phyloP scores from a whole-genome alignment of 2,113 vertebrate species.

The Cephalopholis sonnerati region DNA sequence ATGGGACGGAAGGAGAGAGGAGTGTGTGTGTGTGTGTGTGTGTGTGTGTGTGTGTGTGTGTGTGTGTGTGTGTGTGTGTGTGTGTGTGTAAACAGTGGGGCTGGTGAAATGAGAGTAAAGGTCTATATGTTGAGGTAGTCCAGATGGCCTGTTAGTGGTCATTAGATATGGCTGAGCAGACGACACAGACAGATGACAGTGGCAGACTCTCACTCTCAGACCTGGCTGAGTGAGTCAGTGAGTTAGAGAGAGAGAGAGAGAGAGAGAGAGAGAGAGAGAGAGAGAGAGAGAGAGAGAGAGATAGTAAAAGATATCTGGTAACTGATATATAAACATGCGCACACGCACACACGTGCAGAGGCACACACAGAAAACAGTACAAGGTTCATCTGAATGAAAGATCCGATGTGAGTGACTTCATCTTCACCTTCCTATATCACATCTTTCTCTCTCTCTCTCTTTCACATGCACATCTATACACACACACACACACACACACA shows the following conservation, averaged over 20 bases:
- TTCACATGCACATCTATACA: constrained; percentile 6
- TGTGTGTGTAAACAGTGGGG: constrained; percentile 13
- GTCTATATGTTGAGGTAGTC: constrained; percentile 55
- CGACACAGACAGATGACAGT: constrained; percentile 65
- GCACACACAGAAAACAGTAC: no score
- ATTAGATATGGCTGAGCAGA: constrained; percentile 71
- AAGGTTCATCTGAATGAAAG: no score
- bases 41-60: no score
- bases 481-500: constrained; percentile 17
- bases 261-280: constrained; percentile 8
- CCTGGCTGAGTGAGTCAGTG: constrained; percentile 32
- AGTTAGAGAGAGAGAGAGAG: constrained; percentile 21
- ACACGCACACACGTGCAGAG: no score
- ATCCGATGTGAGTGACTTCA: constrained; percentile 3
- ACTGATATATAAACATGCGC: constrained; percentile 60
- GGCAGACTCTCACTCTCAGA: constrained; percentile 7
- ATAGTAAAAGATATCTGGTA: constrained; percentile 26
- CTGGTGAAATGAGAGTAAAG: constrained; percentile 48
- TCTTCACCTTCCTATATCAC: not conserved
- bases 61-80: constrained; percentile 25
- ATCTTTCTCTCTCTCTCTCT: constrained; percentile 19
- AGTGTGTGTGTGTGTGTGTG: no score
- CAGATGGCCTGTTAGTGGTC: constrained; percentile 73
- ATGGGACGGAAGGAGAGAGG: not conserved
- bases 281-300: constrained; percentile 20